phyloP scores from a whole-genome alignment of 2,797 vertebrate genomes.

The Melanotaenia trifasciata region DNA sequence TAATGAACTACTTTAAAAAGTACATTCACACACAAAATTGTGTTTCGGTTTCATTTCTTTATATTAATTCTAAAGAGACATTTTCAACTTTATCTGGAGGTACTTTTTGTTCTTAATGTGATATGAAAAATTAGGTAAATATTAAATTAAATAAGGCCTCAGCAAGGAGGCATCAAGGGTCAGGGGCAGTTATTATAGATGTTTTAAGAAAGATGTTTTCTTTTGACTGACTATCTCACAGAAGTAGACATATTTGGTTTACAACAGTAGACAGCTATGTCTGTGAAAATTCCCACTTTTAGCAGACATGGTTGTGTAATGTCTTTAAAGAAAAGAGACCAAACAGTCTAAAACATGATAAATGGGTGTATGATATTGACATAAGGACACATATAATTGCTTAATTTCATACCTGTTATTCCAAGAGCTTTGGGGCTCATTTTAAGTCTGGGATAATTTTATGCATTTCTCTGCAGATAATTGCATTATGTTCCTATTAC shows the following conservation, averaged over 20 bases:
- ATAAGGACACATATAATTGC: slow-evolving; percentile 44
- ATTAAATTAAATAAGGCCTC: slow-evolving; percentile 17
- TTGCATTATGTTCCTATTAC: slow-evolving; percentile 62
- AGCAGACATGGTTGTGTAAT: slow-evolving; percentile 43
- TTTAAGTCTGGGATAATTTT: slow-evolving; percentile 42
- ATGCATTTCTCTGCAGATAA: slow-evolving; percentile 51
- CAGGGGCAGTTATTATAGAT: slow-evolving; percentile 5
- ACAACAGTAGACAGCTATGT: background rate
- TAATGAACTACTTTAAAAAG: background rate
- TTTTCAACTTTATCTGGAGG: slow-evolving; percentile 5
- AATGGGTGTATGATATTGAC: slow-evolving; percentile 47
- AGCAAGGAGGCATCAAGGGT: background rate
- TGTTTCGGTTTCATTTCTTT: background rate
- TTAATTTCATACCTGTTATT: slow-evolving; percentile 43
- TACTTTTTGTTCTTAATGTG: slow-evolving; percentile 22
- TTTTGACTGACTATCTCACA: slow-evolving; percentile 1
- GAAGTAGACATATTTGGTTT: slow-evolving; percentile 18
- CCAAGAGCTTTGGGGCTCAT: slow-evolving; percentile 30
- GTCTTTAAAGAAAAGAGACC: slow-evolving; percentile 29
- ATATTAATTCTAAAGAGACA: slow-evolving; percentile 1
- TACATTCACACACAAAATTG: background rate
- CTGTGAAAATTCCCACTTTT: slow-evolving; percentile 34
- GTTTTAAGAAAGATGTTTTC: slow-evolving; percentile 9
- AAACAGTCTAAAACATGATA: slow-evolving; percentile 34
- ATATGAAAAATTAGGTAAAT: slow-evolving; percentile 26